Conservation (phyloP, 2,888 invertebrate species). For the Tholera decimalis region DNA sequence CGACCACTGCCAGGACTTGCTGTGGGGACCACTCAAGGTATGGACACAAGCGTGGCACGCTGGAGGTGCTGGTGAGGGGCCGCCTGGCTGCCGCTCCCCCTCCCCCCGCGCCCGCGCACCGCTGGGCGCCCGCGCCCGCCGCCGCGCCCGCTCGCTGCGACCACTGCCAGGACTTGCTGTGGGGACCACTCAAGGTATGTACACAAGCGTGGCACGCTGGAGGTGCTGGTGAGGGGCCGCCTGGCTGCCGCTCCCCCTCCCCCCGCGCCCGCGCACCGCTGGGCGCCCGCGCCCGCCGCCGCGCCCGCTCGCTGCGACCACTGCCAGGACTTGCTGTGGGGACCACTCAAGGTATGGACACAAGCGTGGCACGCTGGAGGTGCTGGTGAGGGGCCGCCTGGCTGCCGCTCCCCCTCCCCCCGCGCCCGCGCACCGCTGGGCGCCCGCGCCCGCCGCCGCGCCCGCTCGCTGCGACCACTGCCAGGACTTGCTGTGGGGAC, state of each 20-base stretch:
- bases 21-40: slow-evolving; percentile 93
- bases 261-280: slow-evolving; percentile 85
- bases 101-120: no score
- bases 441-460: no score
- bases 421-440: no score
- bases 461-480: no score
- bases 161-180: slow-evolving; percentile 82
- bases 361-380: slow-evolving; percentile 2
- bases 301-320: slow-evolving; percentile 86
- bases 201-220: slow-evolving; percentile 97
- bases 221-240: slow-evolving; percentile 97
- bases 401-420: no score
- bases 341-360: slow-evolving; percentile 80
- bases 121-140: no score
- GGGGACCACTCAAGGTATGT: slow-evolving; percentile 92
- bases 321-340: slow-evolving; percentile 95
- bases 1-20: slow-evolving; percentile 94
- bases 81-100: no score
- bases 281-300: slow-evolving; percentile 89
- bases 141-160: no score
- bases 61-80: neutral
- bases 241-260: slow-evolving; percentile 94
- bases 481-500: no score
- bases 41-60: slow-evolving; percentile 1
- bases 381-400: neutral